Conservation (phyloP, 2,113 vertebrate genomes). For the Anas platyrhynchos region DNA sequence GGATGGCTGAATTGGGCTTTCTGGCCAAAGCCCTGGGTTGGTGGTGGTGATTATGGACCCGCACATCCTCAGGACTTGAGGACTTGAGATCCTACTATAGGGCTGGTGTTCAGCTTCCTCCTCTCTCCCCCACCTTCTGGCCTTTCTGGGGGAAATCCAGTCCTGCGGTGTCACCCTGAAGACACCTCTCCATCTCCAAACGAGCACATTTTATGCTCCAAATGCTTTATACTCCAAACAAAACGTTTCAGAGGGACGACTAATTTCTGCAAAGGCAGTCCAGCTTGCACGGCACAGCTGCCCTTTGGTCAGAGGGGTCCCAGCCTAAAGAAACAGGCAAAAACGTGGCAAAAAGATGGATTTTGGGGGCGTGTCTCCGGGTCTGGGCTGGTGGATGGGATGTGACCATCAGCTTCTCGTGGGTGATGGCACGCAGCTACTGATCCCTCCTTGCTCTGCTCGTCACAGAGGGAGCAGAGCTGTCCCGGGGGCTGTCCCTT, state of each 20-base stretch:
- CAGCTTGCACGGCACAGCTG: neutral
- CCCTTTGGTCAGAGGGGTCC: neutral
- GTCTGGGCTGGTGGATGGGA: neutral
- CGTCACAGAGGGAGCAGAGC: accelerated
- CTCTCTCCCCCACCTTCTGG: too few species aligned
- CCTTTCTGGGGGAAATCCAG: too few species aligned
- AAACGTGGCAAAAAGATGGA: accelerated
- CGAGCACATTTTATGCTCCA: neutral
- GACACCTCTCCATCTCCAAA: neutral
- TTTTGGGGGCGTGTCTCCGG: neutral
- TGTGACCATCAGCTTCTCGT: neutral
- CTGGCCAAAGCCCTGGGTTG: neutral
- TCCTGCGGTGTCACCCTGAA: neutral
- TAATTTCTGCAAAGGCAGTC: neutral
- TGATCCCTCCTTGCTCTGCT: neutral
- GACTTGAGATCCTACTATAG: neutral
- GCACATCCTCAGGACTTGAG: neutral
- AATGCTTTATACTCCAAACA: too few species aligned
- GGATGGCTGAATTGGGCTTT: neutral
- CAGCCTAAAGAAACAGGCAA: neutral
- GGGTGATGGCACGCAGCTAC: neutral
- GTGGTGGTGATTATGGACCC: neutral
- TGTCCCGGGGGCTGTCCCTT: neutral
- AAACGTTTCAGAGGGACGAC: too few species aligned
- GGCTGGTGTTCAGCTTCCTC: neutral